These are phyloP conservation scores for Neoitamus cyanurus DNA, from an alignment of 2,888 invertebrate species.

Conservation along the genomic window DNA sequence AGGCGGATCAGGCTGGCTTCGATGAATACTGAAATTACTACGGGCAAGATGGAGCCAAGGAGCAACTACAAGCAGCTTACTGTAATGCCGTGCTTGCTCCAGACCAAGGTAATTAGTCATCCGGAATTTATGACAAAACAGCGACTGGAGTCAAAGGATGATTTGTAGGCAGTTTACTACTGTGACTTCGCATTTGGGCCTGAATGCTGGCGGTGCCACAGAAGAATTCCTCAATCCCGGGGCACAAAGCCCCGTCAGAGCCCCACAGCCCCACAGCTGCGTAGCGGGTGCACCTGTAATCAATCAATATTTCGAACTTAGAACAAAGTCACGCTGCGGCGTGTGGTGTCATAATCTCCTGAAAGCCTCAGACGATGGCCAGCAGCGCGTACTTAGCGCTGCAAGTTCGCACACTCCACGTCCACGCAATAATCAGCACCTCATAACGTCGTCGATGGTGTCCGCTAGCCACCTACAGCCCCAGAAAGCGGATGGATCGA, in stretches of 20 bases:
- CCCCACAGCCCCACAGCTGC: background rate
- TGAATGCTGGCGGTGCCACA: background rate
- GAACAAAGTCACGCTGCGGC: background rate
- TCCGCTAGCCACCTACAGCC: background rate
- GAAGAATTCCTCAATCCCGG: background rate
- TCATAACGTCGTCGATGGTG: background rate
- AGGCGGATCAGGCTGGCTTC: constrained; percentile 11
- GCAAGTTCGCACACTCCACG: background rate
- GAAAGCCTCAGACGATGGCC: background rate
- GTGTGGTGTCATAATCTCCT: constrained; percentile 15
- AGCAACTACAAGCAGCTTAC: constrained; percentile 40
- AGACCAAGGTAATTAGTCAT: constrained; percentile 49
- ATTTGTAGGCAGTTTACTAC: constrained; percentile 37
- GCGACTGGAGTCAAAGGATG: constrained; percentile 43
- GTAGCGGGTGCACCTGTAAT: background rate
- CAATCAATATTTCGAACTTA: constrained; percentile 27
- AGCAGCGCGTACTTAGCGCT: background rate
- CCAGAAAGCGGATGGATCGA: background rate
- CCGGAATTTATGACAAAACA: constrained; percentile 50
- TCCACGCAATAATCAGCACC: background rate
- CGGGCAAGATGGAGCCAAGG: constrained; percentile 1
- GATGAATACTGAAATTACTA: constrained; percentile 40
- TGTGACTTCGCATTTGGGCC: constrained; percentile 14
- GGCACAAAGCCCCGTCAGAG: background rate
- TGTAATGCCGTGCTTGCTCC: background rate